Evolutionary conservation across 2,888 invertebrate species (phyloP), one percentile per base, ranked within the genome.

Genomic region (Euzophera pinguis): DNA sequence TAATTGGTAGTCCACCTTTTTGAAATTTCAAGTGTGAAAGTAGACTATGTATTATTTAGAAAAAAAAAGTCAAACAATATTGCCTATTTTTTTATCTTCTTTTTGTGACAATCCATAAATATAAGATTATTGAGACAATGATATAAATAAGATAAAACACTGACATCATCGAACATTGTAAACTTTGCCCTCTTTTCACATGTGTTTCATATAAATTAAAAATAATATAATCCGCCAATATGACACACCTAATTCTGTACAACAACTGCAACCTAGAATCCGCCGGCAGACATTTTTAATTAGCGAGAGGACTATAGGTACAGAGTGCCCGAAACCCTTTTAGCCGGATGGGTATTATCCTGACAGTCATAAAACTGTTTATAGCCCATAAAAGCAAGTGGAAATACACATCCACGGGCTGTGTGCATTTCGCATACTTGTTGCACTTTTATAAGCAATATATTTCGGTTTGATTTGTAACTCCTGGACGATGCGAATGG

Each of bases 361-460:
- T 70, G 76, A 69, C 69, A 68, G 68, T 82, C 85, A 84, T 90
- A 88, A 90, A 89, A 61, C 65, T 62, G 67, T 89, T 90, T 89
- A 90, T 82, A 63, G 78, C 56, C 82, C 72, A 87, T 90, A 88
- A 90, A 90, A 73, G 74, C 87, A 86, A 89, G 89, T 88, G 86
- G 83, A 80, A 80, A 84, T 84, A 87, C 82, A 81, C 68, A 77
- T 70, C 69, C 69, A 73, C 69, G 66, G 71, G 63, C 69, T 71
- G 76, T 73, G 73, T 78, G 78, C 80, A 75, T 81, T 84, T 79
- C 80, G 76, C 76, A 81, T 87, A 89, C 87, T 89, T 89, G 89
- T 90, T 89, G 90, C 89, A 81, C 68, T 87, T 90, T 90, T 89
- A 89, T 83, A 85, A 82, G 84, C 88, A 81, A 89, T 88, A 89